Percentiles rank a stretch among this genome's conserved stretches.
These are phyloP conservation scores for Eristalis arbustorum DNA, from an alignment of 2,888 invertebrate genomes.

Conservation along the genomic window DNA sequence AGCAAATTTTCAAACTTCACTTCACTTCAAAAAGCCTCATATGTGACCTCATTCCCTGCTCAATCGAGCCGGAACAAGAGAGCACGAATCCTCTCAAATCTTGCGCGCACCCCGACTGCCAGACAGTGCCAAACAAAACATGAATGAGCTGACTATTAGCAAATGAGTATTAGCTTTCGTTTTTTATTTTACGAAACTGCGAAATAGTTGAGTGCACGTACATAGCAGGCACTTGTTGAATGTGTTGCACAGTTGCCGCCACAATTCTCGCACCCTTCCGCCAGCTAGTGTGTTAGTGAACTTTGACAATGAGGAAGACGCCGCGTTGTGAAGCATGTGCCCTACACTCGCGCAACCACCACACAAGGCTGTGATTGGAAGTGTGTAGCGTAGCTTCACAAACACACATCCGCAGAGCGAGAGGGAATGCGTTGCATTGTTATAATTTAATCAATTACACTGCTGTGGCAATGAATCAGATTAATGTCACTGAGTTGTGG, in stretches of 20 bases:
- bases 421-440: slow-evolving; percentile 10
- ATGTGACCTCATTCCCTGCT: background rate
- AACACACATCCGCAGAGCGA: background rate
- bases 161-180: background rate
- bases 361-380: background rate
- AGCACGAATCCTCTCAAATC: background rate
- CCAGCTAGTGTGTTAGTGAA: slow-evolving; percentile 32
- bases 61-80: background rate
- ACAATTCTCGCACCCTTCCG: background rate
- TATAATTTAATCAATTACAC: slow-evolving; percentile 39
- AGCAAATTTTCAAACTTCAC: background rate
- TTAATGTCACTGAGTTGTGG: background rate
- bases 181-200: background rate
- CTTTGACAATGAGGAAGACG: slow-evolving; percentile 32
- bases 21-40: background rate
- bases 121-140: background rate
- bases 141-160: background rate
- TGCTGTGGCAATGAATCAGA: slow-evolving; percentile 16
- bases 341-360: background rate
- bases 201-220: background rate
- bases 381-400: background rate
- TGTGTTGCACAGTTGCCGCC: background rate
- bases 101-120: background rate
- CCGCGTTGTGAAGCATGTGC: background rate
- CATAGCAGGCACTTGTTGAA: slow-evolving; percentile 19